phyloP scores from a whole-genome alignment of 1,140 invertebrate species.

The Drosophila malerkotliana region DNA sequence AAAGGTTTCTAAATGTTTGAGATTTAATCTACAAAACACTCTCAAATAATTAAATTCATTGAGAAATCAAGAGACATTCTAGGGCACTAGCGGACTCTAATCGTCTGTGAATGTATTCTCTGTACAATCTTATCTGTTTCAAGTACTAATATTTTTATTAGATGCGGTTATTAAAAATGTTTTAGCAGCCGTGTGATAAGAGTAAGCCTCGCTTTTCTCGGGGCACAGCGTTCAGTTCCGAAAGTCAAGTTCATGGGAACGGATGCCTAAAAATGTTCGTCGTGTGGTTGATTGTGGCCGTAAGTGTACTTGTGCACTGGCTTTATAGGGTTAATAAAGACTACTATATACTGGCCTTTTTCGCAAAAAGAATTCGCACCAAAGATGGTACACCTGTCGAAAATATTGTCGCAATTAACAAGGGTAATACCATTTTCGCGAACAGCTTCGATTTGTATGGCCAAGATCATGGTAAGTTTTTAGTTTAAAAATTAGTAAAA shows the following conservation, averaged over 20 bases:
- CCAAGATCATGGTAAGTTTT: conserved; percentile 41
- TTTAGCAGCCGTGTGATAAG: not conserved
- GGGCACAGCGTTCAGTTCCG: not conserved
- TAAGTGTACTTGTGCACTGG: conserved; percentile 41
- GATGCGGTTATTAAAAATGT: not conserved
- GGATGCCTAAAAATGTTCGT: conserved; percentile 1
- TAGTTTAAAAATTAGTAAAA: not conserved
- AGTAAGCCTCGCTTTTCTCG: not conserved
- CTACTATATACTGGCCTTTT: conserved; percentile 51
- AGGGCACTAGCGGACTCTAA: not conserved
- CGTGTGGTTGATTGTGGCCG: conserved; percentile 25
- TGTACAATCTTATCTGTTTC: not conserved
- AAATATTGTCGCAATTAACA: conserved; percentile 35
- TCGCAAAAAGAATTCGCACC: conserved; percentile 33
- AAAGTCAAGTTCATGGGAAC: not conserved
- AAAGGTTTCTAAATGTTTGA: no score
- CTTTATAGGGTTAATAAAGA: conserved; percentile 54
- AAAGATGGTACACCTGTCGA: conserved; percentile 47
- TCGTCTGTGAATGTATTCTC: not conserved
- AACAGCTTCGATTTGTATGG: conserved; percentile 56
- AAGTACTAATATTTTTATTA: not conserved
- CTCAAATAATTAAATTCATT: not conserved
- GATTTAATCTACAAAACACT: not conserved
- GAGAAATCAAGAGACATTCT: not conserved
- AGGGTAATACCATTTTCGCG: conserved; percentile 53